Evolutionary conservation across 2,113 vertebrate species (phyloP), one percentile per base, ranked within the genome.

Genomic region (Barnardius zonarius): DNA sequence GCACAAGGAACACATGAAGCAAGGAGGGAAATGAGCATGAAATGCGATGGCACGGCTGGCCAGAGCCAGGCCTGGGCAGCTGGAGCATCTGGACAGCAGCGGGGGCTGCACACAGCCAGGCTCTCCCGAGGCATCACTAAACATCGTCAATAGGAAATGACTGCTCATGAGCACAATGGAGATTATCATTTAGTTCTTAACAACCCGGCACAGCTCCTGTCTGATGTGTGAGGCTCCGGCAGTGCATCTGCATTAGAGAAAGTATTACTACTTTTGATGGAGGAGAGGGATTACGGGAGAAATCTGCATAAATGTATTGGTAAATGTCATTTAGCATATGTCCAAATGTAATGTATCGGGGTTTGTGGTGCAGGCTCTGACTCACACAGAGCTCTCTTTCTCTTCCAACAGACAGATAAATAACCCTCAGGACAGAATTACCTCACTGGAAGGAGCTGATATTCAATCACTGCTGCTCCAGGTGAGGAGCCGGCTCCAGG

Each of bases 211-310:
- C 89, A n/a, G 91, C 89, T 93, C 93, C 66, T 8, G 85, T 93
- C 90, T 96, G 95, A 95, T 94, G 94, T 84, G 83, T 0, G 17
- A 90, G 76, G 88, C 95, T 88, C 70, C 76, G 9, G 28, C 62
- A 4, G 54, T 23, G 49, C 80, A 94, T 96, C 95, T 95, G 95
- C 92, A 95, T 96, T 46, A 92, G 67, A 85, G 92, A 88, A 94
- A 86, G 90, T 89, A 79, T 90, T 79, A 46, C 96, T 93, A 64
- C 95, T 94, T 93, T 18, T 90, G 94, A 92, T 92, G 96, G 84
- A 88, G 87, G 75, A 90, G 95, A 95, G 90, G 96, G 95, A 97
- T 97, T 94, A 96, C 95, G 89, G 94, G 73, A 94, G 83, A 92
- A 96, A 95, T 95, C 94, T 95, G 96, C 94, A 95, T 93, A 93